A percentile compares a stretch with the other conserved stretches of the same genome.
phyloP scores from a whole-genome alignment of 1,140 invertebrate genomes.

The Lucilia cuprina region DNA sequence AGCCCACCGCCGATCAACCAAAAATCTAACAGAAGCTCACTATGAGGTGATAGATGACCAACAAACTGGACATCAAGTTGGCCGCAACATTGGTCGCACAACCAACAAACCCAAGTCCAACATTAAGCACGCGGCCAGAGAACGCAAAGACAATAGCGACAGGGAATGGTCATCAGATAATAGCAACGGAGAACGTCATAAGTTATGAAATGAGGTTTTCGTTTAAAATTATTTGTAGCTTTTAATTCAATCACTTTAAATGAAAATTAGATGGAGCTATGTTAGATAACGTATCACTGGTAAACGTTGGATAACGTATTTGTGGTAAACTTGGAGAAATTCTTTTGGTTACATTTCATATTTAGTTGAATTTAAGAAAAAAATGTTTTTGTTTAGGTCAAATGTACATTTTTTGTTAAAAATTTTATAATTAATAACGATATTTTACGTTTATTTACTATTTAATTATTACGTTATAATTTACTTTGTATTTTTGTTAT shows the following conservation, averaged over 20 bases:
- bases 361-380: no score
- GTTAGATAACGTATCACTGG: background rate
- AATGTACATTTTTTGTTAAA: background rate
- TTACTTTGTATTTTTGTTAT: background rate
- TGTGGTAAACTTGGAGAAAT: background rate
- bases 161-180: slow-evolving; percentile 41
- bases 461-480: background rate
- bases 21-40: slow-evolving; percentile 67
- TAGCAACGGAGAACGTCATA: slow-evolving; percentile 37
- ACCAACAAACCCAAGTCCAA: slow-evolving; percentile 32
- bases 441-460: background rate
- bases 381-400: background rate
- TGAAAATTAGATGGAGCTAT: background rate
- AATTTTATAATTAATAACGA: background rate
- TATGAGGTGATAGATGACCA: slow-evolving; percentile 66
- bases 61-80: background rate
- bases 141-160: slow-evolving; percentile 36
- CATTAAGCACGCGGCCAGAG: slow-evolving; percentile 21
- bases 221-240: slow-evolving; percentile 43
- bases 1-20: slow-evolving; percentile 59
- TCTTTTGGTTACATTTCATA: no score
- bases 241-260: no score
- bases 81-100: background rate
- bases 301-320: background rate
- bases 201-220: slow-evolving; percentile 47